Evolutionary conservation across 2,113 vertebrate genomes (phyloP), one percentile per base, ranked within the genome.

Genomic region (Martes martes): DNA sequence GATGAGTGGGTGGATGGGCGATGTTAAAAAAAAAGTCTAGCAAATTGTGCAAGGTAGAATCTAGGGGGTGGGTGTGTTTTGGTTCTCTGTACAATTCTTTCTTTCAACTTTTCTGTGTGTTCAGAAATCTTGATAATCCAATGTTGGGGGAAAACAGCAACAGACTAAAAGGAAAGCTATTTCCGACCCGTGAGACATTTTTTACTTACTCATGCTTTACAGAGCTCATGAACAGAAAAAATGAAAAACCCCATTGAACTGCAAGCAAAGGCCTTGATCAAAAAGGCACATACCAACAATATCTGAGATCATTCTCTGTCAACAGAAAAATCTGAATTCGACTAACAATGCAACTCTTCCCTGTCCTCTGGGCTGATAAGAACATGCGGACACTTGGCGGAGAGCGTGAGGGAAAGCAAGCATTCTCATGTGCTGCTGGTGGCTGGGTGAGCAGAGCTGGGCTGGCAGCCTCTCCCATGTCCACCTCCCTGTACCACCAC

Each of bases 361-460:
- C 2, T 47, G 23, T 24, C 57, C 61, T 26, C 42, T 42, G 21
- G 91, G 50, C 73, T 61, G 79, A 14, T 23, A 14, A 2, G 1
- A 50, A 16, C 0, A 0, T 9, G n/a, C 1, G 2, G 13, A 7
- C 4, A 0, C 9, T 10, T 45, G 71, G 61, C 36, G 6, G 57
- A 26, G 42, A 47, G 8, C 7, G 1, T n/a, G 42, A 11, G 9
- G 2, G 16, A 24, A 4, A 14, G 26, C 0, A 1, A 57, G 55
- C 4, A 28, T 9, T n/a, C 59, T 18, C 14, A 2, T 2, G 3
- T 10, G 61, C 23, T 4, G 42, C 50, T 3, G 16, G n/a, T 15
- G 74, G 47, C 2, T 0, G 0, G 3, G 28, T 67, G 83, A 15
- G 16, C 7, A 3, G 2, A 23, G 47, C 36, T 33, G 8, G 2